phyloP scores from a whole-genome alignment of 2,888 invertebrate genomes.

The Ormyrus thymus region DNA sequence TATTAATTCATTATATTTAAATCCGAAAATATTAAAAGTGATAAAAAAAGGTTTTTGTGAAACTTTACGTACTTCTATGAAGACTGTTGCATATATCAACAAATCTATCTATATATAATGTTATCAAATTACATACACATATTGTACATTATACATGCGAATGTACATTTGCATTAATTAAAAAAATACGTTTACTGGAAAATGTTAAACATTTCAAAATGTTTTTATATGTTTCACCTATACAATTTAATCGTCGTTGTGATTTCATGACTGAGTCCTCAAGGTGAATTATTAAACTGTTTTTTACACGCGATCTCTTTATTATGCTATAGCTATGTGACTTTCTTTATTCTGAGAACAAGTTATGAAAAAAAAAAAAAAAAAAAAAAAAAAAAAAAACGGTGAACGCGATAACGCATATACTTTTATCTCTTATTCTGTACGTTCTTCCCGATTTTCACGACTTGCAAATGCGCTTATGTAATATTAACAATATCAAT shows the following conservation, averaged over 20 bases:
- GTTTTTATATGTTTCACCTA: conserved; percentile 46
- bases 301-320: conserved; percentile 31
- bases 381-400: neutral
- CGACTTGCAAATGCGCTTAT: conserved; percentile 51
- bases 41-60: conserved; percentile 52
- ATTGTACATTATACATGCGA: conserved; percentile 54
- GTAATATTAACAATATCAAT: conserved; percentile 49
- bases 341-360: conserved; percentile 30
- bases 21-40: conserved; percentile 40
- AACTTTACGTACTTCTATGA: conserved; percentile 52
- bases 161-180: conserved; percentile 53
- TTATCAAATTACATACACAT: conserved; percentile 54
- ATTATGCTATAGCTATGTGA: conserved; percentile 28
- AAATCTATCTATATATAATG: conserved; percentile 55
- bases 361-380: neutral
- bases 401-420: conserved; percentile 7
- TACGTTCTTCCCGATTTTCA: conserved; percentile 51
- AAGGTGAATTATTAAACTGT: conserved; percentile 24
- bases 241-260: conserved; percentile 51
- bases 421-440: conserved; percentile 41
- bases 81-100: conserved; percentile 54
- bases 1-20: conserved; percentile 43
- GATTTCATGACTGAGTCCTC: conserved; percentile 45
- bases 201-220: conserved; percentile 53
- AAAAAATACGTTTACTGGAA: conserved; percentile 48